phyloP scores from a whole-genome alignment of 1,140 invertebrate genomes.

The Augochlora pura region DNA sequence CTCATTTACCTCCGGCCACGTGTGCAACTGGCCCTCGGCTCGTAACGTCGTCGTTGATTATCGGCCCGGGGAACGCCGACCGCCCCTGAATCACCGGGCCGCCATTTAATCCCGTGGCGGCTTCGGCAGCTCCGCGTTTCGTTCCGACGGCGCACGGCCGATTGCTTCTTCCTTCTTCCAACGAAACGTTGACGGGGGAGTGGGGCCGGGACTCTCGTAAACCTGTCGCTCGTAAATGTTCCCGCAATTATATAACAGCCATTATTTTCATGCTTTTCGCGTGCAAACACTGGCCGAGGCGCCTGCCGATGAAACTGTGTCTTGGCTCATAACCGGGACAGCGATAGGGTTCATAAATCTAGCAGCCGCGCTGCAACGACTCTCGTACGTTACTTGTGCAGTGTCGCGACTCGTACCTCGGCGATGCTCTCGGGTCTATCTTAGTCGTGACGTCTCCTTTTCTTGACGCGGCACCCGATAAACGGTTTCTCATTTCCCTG shows the following conservation, averaged over 20 bases:
- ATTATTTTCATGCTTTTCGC: slow-evolving; percentile 43
- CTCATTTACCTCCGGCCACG: no score
- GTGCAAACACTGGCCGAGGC: slow-evolving; percentile 19
- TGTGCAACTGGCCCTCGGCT: no score
- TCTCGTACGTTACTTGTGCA: not conserved
- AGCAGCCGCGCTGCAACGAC: not conserved
- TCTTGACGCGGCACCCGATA: no score
- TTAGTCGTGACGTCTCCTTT: no score
- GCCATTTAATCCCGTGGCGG: slow-evolving; percentile 51
- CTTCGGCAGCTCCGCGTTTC: slow-evolving; percentile 43
- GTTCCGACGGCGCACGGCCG: slow-evolving; percentile 28
- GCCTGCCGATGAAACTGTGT: not conserved
- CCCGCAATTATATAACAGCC: slow-evolving; percentile 41
- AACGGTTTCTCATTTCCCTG: no score
- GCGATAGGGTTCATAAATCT: slow-evolving; percentile 6
- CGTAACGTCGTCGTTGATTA: slow-evolving; percentile 32
- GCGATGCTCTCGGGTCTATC: no score
- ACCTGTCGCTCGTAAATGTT: slow-evolving; percentile 41
- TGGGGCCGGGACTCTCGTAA: no score
- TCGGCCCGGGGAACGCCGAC: not conserved
- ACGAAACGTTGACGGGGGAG: no score
- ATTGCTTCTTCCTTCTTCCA: slow-evolving; percentile 50
- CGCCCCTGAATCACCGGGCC: slow-evolving; percentile 39
- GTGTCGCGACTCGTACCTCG: no score
- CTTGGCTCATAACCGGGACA: slow-evolving; percentile 17